Evolutionary conservation across 2,797 vertebrate genomes (phyloP), one percentile per base, ranked within the genome.

Genomic region (Megaceryle alcyon): DNA sequence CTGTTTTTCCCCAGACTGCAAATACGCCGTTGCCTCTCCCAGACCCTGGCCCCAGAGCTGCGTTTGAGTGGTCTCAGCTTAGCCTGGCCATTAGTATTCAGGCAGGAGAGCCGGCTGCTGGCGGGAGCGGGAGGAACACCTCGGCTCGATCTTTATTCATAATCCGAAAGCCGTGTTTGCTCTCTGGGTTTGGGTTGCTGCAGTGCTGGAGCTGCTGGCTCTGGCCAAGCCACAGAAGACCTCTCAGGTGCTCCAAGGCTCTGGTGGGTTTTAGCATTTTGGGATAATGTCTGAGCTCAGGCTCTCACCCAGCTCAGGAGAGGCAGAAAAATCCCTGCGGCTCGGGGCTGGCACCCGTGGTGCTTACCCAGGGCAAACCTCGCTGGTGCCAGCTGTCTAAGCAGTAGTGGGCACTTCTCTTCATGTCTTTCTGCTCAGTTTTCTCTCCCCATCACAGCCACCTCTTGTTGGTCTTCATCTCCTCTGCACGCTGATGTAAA

Each of bases 291-390:
- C 84, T 60, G 44, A 22, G 48, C 82, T 54, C 60, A 28, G 69
- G 41, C 37, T 49, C 44, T n/a, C 0, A 0, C 33, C 54, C 44
- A 17, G 26, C 26, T 64, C 4, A 0, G 21, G 43, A 64, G 43
- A 22, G 14, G 26, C 59, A 82, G 87, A n/a, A 82, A 53, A 12
- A 44, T 13, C 5, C 20, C n/a, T 18, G 39, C 0, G 0, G 25
- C 16, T 46, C 2, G 0, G 60, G 60, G 64, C n/a, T 28, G 33
- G n/a, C 10, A 18, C 46, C 1, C 1, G 37, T 1, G 1, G 22
- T 28, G 43, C 56, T 85, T 43, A 5, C 2, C 48, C 4, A 0
- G 41, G 29, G 59, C 56, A 88, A 46, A 33, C 26, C 49, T 33
- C 16, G 1, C 10, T 10, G 2, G 54, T 4, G 4, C 29, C 7